A percentile compares a stretch with the other conserved stretches of the same genome.
Conservation (phyloP, 2,888 invertebrate species). For the Apomyelois bistriatella region DNA sequence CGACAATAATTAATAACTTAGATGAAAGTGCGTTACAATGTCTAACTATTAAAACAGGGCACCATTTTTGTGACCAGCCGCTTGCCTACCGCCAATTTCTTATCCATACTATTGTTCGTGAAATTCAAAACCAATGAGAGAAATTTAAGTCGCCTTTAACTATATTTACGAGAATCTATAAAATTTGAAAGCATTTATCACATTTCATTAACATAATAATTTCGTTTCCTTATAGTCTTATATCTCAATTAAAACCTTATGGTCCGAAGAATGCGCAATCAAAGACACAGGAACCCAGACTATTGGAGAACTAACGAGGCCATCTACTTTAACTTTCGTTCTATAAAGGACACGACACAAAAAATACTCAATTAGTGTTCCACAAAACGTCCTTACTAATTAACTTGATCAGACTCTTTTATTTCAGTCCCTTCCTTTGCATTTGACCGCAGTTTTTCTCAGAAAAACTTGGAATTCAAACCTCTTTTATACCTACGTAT, state of each 20-base stretch:
- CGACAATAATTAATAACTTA: too few relatives aligned
- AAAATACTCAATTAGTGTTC: constrained; percentile 69
- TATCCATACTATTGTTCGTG: too few relatives aligned
- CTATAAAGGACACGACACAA: constrained; percentile 46
- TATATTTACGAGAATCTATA: too few relatives aligned
- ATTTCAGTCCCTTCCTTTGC: constrained; percentile 50
- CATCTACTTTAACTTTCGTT: constrained; percentile 61
- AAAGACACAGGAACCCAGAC: constrained; percentile 32
- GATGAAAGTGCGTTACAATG: too few relatives aligned
- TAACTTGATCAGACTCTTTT: constrained; percentile 67
- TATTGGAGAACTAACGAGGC: constrained; percentile 51
- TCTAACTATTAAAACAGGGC: too few relatives aligned
- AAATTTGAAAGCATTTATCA: too few relatives aligned
- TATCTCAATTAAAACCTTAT: constrained; percentile 7
- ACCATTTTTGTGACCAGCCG: too few relatives aligned
- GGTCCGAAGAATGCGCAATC: constrained; percentile 5
- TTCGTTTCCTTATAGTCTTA: too few relatives aligned
- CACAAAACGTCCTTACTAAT: constrained; percentile 66
- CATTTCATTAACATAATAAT: too few relatives aligned
- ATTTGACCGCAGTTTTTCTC: constrained; percentile 24
- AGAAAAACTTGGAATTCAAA: neutral
- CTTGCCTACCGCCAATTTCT: too few relatives aligned
- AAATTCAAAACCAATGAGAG: too few relatives aligned
- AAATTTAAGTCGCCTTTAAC: too few relatives aligned
- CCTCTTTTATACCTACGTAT: neutral